Base-by-base conservation (phyloP, 2,797 vertebrate species). In the Gastrophryne carolinensis region DNA sequence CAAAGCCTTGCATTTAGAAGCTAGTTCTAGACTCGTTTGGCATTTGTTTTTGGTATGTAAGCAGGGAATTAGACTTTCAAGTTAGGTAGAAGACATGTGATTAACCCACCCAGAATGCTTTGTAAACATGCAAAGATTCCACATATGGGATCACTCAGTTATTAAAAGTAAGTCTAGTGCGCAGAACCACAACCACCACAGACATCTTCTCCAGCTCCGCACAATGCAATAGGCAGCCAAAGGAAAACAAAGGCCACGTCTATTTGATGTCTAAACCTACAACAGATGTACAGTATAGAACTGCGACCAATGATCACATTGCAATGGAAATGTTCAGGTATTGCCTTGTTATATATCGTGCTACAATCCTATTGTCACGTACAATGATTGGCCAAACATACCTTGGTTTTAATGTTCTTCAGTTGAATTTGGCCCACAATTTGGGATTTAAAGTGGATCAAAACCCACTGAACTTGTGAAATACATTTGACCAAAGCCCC, bases 111-210 rank as follows among this genome's bases (percentile, higher is more conserved):
- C 86, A 86, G 53, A 26, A 41, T 62, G 82, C 77, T 85, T 24
- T 83, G 72, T 86, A 88, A 88, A 86, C 85, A 87, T 65, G 6
- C 69, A 82, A 26, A 1, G 35, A 79, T 72, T 78, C 50, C 79
- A 80, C 86, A 85, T 83, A 80, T 90, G 88, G 83, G 75, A 83
- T 83, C 74, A 79, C 69, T 89, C 85, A 86, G 78, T 80, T 81
- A 80, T 84, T 82, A 80, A 85, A 83, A 35, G 64, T 80, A 79
- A 84, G 73, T 67, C 81, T 58, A 4, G 70, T 44, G 83, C 79
- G 79, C 66, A 3, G 13, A 80, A 9, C 75, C 58, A 21, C 68
- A 60, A 62, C 84, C 50, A 24, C 70, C 69, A 32, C 21, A 39
- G 39, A 21, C 63, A 66, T 58, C 75, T 80, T 83, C 74, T 79